Evolutionary conservation across 2,888 invertebrate genomes (phyloP).

Genomic region (Clivina fossor): DNA sequence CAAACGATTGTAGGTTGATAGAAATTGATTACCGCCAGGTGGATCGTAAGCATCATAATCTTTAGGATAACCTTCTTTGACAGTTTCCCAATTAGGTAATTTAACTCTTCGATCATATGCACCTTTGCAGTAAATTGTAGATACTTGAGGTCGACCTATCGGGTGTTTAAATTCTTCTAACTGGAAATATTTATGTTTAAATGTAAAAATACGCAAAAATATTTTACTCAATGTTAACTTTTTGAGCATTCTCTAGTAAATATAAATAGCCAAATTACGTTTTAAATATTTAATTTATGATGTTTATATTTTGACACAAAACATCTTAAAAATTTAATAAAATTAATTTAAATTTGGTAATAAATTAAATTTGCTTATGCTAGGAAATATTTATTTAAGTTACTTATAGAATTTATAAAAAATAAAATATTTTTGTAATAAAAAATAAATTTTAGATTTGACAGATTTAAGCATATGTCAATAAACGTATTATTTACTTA

Average conservation of each 20-base stretch:
- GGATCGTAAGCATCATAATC: constrained; percentile 58
- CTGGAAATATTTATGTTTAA: neutral
- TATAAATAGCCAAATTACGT: too few species aligned
- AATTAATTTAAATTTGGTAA: too few species aligned
- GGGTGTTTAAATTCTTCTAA: constrained; percentile 21
- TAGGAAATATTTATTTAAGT: too few species aligned
- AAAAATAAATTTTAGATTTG: too few species aligned
- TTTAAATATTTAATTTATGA: too few species aligned
- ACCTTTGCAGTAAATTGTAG: constrained; percentile 11
- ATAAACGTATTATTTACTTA: neutral
- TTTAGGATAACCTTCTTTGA: constrained; percentile 53
- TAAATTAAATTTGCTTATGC: too few species aligned
- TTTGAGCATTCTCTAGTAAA: too few species aligned
- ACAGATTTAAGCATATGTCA: too few species aligned
- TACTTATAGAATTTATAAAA: too few species aligned
- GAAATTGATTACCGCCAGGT: constrained; percentile 52
- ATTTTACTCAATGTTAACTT: neutral
- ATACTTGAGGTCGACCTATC: constrained; percentile 1
- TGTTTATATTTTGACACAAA: too few species aligned
- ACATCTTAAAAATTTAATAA: too few species aligned
- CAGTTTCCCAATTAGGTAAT: constrained; percentile 56
- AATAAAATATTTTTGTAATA: too few species aligned
- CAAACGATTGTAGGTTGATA: constrained; percentile 56
- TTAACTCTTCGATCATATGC: constrained; percentile 53
- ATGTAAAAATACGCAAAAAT: neutral